These are phyloP conservation scores for Augochlorella aurata DNA, from an alignment of 2,888 invertebrate genomes.

Conservation along the genomic window DNA sequence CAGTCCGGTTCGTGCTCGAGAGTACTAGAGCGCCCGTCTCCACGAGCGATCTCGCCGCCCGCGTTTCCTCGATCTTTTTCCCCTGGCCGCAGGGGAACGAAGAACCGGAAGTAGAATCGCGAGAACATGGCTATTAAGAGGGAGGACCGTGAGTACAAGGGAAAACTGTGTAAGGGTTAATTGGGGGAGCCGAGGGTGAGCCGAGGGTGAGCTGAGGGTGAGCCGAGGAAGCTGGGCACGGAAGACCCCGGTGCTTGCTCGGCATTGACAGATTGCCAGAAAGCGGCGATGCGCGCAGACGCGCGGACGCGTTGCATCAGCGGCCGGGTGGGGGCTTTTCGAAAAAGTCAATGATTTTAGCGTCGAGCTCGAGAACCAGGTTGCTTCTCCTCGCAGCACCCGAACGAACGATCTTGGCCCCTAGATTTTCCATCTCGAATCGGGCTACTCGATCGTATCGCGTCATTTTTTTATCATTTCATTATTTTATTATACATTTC, in stretches of 20 bases:
- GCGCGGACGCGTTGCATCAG: slow-evolving; percentile 43
- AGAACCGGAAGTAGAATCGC: slow-evolving; percentile 25
- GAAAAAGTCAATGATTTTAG: slow-evolving; percentile 36
- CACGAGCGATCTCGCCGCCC: not conserved
- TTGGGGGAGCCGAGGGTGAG: not conserved
- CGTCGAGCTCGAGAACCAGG: slow-evolving; percentile 13
- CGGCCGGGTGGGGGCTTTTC: slow-evolving; percentile 17
- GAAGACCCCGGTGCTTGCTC: slow-evolving; percentile 1
- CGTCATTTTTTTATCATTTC: no score
- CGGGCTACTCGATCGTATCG: no score
- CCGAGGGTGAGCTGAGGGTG: no score
- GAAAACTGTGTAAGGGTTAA: slow-evolving; percentile 25
- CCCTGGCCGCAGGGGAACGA: slow-evolving; percentile 19
- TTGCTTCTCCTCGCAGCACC: not conserved
- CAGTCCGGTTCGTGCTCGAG: slow-evolving; percentile 40
- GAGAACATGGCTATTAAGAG: slow-evolving; percentile 78
- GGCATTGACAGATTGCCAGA: slow-evolving; percentile 48
- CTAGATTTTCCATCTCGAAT: no score
- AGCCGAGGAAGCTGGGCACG: not conserved
- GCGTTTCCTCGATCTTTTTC: slow-evolving; percentile 4
- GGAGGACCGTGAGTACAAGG: slow-evolving; percentile 80
- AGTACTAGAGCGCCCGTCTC: slow-evolving; percentile 9
- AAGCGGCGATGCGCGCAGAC: slow-evolving; percentile 20
- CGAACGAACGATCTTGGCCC: not conserved
- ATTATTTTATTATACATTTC: no score